Evolutionary conservation across 1,140 invertebrate genomes (phyloP).

Genomic region (Drosophila guanche): DNA sequence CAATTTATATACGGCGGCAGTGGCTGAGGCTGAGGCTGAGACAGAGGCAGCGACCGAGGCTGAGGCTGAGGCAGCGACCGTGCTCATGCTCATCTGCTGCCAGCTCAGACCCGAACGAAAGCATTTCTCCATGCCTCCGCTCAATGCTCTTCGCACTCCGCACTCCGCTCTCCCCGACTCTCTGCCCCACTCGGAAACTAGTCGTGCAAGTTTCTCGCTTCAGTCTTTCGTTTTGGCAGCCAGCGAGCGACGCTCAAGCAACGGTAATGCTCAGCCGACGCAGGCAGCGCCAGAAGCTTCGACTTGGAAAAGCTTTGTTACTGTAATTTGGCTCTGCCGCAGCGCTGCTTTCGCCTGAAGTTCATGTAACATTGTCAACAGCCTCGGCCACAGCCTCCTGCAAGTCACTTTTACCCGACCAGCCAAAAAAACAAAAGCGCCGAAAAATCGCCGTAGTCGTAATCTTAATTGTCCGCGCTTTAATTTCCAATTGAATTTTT

Average conservation of each 20-base stretch:
- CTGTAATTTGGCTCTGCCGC: conserved; percentile 64
- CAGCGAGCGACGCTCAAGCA: conserved; percentile 11
- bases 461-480: conserved; percentile 66
- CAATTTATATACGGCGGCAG: conserved; percentile 82
- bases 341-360: conserved; percentile 71
- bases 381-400: conserved; percentile 29
- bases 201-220: conserved; percentile 82
- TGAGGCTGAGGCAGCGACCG: conserved; percentile 29
- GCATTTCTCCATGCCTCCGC: conserved; percentile 59
- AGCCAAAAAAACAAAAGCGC: conserved; percentile 42
- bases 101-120: conserved; percentile 47
- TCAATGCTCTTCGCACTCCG: conserved; percentile 18
- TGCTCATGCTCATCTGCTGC: conserved; percentile 65
- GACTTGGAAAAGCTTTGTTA: conserved; percentile 72
- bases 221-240: conserved; percentile 81
- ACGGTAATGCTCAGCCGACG: conserved; percentile 64
- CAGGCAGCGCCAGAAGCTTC: conserved; percentile 15
- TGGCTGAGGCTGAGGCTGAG: conserved; percentile 17
- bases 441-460: conserved; percentile 71
- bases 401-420: conserved; percentile 60
- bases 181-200: conserved; percentile 43
- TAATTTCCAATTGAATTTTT: conserved; percentile 74
- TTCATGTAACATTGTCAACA: conserved; percentile 83
- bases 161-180: neutral
- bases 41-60: conserved; percentile 19